phyloP scores from a whole-genome alignment of 2,888 invertebrate species.

The Lucinisca nassula region DNA sequence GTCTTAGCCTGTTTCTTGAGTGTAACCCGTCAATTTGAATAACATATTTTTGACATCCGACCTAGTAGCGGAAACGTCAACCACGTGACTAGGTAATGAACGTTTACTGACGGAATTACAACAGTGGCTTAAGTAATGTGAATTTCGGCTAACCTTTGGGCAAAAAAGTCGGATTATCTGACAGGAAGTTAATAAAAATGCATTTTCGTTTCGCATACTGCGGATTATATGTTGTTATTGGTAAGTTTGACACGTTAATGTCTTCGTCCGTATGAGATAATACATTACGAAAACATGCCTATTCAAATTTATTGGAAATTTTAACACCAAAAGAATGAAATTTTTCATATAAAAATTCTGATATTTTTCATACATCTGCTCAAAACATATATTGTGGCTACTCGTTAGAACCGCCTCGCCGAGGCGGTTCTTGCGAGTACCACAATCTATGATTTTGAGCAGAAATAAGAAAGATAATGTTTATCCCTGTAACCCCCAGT shows the following conservation, averaged over 20 bases:
- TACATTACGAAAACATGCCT: too few species aligned
- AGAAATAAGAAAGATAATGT: too few species aligned
- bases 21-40: neutral
- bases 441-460: too few species aligned
- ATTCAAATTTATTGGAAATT: too few species aligned
- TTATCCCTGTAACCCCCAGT: too few species aligned
- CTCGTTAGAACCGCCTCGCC: too few species aligned
- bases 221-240: neutral
- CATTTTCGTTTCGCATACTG: neutral
- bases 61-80: neutral
- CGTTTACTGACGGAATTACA: neutral
- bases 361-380: too few species aligned
- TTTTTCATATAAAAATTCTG: too few species aligned
- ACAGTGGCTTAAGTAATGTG: neutral
- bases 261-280: neutral
- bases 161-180: neutral
- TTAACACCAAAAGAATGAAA: too few species aligned
- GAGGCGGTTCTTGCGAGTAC: too few species aligned
- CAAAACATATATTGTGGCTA: too few species aligned
- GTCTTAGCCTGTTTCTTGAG: neutral
- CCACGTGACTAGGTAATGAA: neutral
- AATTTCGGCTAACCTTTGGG: neutral
- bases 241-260: too few species aligned
- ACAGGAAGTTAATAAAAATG: neutral
- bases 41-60: neutral